Evolutionary conservation across 1,140 invertebrate species (phyloP).

Genomic region (Drosophila parvula): DNA sequence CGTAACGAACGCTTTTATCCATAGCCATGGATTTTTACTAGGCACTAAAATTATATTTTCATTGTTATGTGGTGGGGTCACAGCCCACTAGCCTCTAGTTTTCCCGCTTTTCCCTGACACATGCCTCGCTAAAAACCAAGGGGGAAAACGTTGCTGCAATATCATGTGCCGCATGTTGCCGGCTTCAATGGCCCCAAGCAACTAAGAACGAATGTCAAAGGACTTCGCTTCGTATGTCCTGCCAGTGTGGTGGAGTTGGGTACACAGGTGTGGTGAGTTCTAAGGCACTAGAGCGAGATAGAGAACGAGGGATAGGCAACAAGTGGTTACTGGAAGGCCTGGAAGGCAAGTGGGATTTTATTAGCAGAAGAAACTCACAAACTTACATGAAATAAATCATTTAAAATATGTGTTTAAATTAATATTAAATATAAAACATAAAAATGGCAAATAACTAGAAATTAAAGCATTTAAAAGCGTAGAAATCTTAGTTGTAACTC

Average conservation of each 20-base stretch:
- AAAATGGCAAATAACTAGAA: background rate
- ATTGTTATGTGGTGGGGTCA: constrained; percentile 60
- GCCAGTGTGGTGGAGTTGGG: constrained; percentile 31
- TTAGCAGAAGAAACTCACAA: too few species aligned
- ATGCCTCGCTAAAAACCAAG: background rate
- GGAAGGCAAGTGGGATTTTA: constrained; percentile 18
- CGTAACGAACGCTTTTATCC: constrained; percentile 70
- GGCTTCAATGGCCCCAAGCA: background rate
- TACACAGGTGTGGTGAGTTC: constrained; percentile 29
- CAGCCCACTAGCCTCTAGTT: background rate
- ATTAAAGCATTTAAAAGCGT: background rate
- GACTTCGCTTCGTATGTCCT: constrained; percentile 25
- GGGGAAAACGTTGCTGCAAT: too few species aligned
- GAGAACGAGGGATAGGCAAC: constrained; percentile 35
- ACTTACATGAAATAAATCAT: background rate
- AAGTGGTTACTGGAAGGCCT: constrained; percentile 60
- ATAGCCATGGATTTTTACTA: constrained; percentile 74
- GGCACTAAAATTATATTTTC: constrained; percentile 78
- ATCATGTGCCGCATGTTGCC: constrained; percentile 1
- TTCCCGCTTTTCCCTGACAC: background rate
- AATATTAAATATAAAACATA: background rate
- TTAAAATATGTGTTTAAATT: background rate
- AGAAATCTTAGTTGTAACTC: fast-evolving
- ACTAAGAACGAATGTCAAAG: constrained; percentile 12
- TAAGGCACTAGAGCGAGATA: background rate